These are phyloP conservation scores for Penaeus japonicus DNA, from an alignment of 1,140 invertebrate genomes.

Conservation along the genomic window DNA sequence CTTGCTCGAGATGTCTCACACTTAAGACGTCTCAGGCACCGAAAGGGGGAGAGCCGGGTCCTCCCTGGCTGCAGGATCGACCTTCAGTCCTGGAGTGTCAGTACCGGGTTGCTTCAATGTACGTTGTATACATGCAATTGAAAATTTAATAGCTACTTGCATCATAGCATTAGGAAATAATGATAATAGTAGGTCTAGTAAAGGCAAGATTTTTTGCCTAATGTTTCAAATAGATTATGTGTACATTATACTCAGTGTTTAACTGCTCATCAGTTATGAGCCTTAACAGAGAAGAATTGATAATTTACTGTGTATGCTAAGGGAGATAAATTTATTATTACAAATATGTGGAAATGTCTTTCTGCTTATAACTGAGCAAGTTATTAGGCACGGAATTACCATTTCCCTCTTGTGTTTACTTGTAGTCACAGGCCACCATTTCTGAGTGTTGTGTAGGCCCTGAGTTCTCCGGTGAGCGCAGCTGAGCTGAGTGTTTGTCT, in stretches of 20 bases:
- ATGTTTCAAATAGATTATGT: slow-evolving; percentile 47
- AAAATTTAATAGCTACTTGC: slow-evolving; percentile 50
- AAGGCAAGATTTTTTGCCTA: slow-evolving; percentile 38
- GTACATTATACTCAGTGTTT: slow-evolving; percentile 49
- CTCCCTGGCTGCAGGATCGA: slow-evolving; percentile 12
- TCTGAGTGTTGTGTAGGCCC: slow-evolving; percentile 2
- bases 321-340: slow-evolving; percentile 20
- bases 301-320: slow-evolving; percentile 15
- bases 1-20: no score
- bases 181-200: slow-evolving; percentile 38
- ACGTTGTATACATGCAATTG: slow-evolving; percentile 46
- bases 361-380: slow-evolving; percentile 15
- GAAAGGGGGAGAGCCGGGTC: not conserved
- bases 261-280: slow-evolving; percentile 48
- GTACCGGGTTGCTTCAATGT: slow-evolving; percentile 43
- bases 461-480: not conserved
- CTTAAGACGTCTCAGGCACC: not conserved
- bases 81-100: slow-evolving; percentile 16
- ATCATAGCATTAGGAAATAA: slow-evolving; percentile 54
- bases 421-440: slow-evolving; percentile 15
- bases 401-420: slow-evolving; percentile 9
- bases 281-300: slow-evolving; percentile 24
- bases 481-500: not conserved
- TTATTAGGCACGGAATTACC: slow-evolving; percentile 18
- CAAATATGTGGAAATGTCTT: slow-evolving; percentile 18